Evolutionary conservation across 2,113 vertebrate species (phyloP).

Genomic region (Lycaon pictus): DNA sequence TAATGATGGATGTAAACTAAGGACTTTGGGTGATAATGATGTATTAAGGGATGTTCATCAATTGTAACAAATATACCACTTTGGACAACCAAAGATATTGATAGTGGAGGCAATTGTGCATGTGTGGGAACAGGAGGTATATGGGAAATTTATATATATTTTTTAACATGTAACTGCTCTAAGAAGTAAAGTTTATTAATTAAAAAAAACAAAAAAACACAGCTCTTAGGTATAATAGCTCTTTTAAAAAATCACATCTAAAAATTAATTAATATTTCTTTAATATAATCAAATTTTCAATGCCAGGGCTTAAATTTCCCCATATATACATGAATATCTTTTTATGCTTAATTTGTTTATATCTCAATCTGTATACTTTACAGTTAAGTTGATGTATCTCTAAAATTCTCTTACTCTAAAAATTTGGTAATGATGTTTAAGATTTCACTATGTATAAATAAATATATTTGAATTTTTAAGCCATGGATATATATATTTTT

Average conservation of each 20-base stretch:
- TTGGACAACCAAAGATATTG: no score
- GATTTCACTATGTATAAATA: neutral
- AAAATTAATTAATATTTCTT: neutral
- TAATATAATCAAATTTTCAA: neutral
- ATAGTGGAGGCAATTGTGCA: no score
- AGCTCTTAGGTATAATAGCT: neutral
- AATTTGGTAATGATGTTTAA: neutral
- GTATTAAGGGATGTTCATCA: no score
- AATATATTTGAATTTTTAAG: neutral
- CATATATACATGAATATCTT: neutral
- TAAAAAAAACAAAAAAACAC: no score
- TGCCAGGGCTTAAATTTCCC: neutral
- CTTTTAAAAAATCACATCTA: neutral
- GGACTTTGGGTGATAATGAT: no score
- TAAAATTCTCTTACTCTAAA: neutral
- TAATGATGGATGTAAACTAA: no score
- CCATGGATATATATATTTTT: no score
- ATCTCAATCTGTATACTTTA: neutral
- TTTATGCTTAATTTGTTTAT: neutral
- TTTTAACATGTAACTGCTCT: no score
- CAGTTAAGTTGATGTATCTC: neutral
- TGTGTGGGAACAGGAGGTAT: no score
- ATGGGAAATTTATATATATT: no score
- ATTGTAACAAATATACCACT: no score
- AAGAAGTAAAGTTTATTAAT: no score